Evolutionary conservation across 2,888 invertebrate species (phyloP), one percentile per base, ranked within the genome.

Genomic region (Charanyca ferruginea): DNA sequence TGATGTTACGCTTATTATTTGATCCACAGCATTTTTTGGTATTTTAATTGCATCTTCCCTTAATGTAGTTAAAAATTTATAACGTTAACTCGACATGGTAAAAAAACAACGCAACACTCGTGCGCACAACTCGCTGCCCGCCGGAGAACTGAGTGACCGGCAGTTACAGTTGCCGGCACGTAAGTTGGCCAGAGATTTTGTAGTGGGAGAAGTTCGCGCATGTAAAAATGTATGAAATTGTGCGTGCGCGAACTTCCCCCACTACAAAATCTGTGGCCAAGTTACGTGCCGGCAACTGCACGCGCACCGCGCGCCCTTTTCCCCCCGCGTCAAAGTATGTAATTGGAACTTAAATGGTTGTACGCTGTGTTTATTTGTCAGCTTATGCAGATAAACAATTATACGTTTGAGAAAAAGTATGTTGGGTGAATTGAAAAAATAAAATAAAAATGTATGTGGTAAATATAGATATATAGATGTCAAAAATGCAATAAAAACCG

Each of bases 391-490:
- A n/a, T n/a, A n/a, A n/a, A n/a, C n/a, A n/a, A n/a, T n/a, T n/a
- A n/a, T n/a, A n/a, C n/a, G n/a, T n/a, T n/a, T n/a, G n/a, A n/a
- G n/a, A n/a, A n/a, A n/a, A 53, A 53, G 23, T 41, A 53, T 53
- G 38, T 53, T 53, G 53, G 53, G 41, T 38, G 22, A 38, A 23
- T 53, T 41, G 32, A 51, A 44, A 61, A 61, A 52, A 49, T 51
- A 49, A 52, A 60, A 60, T 51, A 49, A 52, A 60, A 20, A 20
- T 41, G 16, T 51, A 60, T 51, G 20, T 51, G 51, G 42, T 42
- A 60, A 71, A 75, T 68, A 70, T 65, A 70, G n/a, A n/a, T n/a
- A n/a, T n/a, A 52, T 25, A 54, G 41, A 54, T 25, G 53, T n/a
- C 53, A 53, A 53, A 53, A 53, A 23, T 38, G 53, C 53, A 53